These are phyloP conservation scores for Neolamprologus toae DNA, from an alignment of 2,113 vertebrate species.

Conservation along the genomic window DNA sequence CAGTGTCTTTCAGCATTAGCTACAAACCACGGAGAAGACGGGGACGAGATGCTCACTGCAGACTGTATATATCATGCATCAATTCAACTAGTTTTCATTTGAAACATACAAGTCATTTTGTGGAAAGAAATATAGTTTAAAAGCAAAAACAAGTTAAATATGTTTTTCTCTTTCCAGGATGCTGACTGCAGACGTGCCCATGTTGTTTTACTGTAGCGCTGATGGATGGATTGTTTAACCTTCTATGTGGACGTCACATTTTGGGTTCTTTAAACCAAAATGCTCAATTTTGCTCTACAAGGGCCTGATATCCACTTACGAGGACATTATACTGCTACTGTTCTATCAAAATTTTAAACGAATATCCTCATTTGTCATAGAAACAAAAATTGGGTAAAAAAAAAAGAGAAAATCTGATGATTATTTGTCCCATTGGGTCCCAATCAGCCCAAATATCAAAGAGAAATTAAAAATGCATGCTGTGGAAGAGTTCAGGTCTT, in stretches of 20 bases:
- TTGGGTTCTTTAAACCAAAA: background rate
- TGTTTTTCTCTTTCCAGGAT: background rate
- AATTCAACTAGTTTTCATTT: background rate
- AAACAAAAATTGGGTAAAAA: background rate
- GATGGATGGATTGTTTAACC: background rate
- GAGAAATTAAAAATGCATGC: background rate
- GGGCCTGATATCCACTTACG: background rate
- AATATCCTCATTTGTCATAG: background rate
- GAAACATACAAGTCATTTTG: background rate
- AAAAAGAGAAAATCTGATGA: background rate
- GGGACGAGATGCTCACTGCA: background rate
- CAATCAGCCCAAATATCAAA: background rate
- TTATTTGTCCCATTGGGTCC: background rate
- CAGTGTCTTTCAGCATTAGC: accelerated
- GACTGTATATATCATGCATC: background rate
- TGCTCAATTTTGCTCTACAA: background rate
- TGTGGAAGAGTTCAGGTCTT: background rate
- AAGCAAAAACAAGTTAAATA: background rate
- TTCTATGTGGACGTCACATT: background rate
- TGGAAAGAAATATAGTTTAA: background rate
- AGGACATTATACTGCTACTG: background rate
- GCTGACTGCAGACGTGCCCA: background rate
- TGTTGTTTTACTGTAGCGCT: background rate
- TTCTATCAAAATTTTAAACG: background rate
- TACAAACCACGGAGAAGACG: background rate